Evolutionary conservation across 2,888 invertebrate genomes (phyloP).

Genomic region (Horisme vitalbata): DNA sequence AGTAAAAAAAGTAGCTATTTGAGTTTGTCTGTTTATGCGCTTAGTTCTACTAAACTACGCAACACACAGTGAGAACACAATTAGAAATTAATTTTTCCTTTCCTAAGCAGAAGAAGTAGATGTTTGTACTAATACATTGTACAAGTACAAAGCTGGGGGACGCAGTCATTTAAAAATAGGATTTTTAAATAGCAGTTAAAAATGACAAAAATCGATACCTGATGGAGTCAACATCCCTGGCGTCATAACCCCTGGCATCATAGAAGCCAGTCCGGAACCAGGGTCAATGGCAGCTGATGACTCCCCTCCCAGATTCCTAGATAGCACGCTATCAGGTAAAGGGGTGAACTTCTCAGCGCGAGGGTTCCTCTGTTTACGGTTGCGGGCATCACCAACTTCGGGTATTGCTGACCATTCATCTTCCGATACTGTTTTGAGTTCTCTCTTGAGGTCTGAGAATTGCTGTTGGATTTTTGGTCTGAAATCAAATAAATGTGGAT

Average conservation of each 20-base stretch:
- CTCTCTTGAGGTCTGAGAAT: constrained; percentile 98
- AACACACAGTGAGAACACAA: too few species aligned
- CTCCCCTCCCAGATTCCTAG: constrained; percentile 93
- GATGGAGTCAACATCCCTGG: constrained; percentile 94
- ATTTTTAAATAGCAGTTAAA: too few species aligned
- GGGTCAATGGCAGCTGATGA: constrained; percentile 91
- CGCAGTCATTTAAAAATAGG: too few species aligned
- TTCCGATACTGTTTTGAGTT: constrained; percentile 90
- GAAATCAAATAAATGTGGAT: constrained; percentile 4
- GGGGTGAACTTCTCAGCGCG: constrained; percentile 98
- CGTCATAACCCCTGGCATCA: constrained; percentile 93
- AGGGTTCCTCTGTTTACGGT: constrained; percentile 97
- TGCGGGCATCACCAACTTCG: constrained; percentile 99
- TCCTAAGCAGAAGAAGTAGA: too few species aligned
- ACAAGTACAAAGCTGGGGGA: too few species aligned
- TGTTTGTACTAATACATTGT: too few species aligned
- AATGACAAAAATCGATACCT: constrained; percentile 66
- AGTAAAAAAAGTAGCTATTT: too few species aligned
- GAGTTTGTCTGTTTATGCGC: too few species aligned
- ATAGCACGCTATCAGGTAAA: constrained; percentile 96
- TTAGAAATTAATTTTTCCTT: too few species aligned
- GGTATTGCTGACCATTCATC: constrained; percentile 99
- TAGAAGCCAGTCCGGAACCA: constrained; percentile 91
- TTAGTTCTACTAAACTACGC: too few species aligned
- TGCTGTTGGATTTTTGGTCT: constrained; percentile 99